Evolutionary conservation across 2,888 invertebrate species (phyloP).

Genomic region (Hofmannophila pseudospretella): DNA sequence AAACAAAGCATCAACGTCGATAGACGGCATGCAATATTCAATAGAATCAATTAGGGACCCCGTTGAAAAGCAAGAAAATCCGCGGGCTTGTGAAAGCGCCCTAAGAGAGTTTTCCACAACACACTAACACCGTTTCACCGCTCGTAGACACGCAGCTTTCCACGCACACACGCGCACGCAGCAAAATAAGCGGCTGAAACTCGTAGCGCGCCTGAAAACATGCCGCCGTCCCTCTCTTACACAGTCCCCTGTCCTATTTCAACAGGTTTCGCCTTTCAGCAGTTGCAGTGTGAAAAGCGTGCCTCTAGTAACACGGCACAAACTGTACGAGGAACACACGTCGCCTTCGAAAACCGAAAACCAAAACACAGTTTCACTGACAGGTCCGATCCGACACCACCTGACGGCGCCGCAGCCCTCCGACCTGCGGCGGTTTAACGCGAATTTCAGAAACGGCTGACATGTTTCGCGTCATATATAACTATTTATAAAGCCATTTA

Average conservation of each 20-base stretch:
- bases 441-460: constrained; percentile 50
- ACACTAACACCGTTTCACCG: constrained; percentile 63
- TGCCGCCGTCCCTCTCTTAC: constrained; percentile 47
- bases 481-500: constrained; percentile 65
- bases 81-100: constrained; percentile 60
- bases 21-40: constrained; percentile 30
- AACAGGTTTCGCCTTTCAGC: constrained; percentile 77
- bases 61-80: constrained; percentile 53
- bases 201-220: constrained; percentile 32
- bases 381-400: constrained; percentile 62
- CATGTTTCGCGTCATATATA: constrained; percentile 44
- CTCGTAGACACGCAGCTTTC: constrained; percentile 65
- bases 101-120: constrained; percentile 75
- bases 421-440: constrained; percentile 38
- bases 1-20: constrained; percentile 8
- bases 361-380: constrained; percentile 73
- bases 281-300: constrained; percentile 68
- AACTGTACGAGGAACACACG: constrained; percentile 69
- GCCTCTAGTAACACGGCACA: constrained; percentile 72
- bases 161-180: constrained; percentile 62
- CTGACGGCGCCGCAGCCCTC: constrained; percentile 58
- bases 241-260: constrained; percentile 66
- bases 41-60: constrained; percentile 39
- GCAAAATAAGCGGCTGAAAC: constrained; percentile 71
- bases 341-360: constrained; percentile 64